These are phyloP conservation scores for Heliconius melpomene DNA, from an alignment of 1,140 invertebrate species.

Conservation along the genomic window DNA sequence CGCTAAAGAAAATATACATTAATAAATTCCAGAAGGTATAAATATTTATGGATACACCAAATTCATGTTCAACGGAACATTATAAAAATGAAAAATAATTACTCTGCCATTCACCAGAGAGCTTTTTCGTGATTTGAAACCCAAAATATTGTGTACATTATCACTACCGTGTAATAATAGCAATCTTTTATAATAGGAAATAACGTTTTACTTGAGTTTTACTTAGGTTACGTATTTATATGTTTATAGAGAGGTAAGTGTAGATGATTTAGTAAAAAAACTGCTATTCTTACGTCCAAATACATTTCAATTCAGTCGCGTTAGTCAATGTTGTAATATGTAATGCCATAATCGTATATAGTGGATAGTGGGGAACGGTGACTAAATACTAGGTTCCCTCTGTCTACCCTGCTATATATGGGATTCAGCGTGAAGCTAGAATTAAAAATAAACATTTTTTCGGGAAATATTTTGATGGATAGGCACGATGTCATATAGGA, in stretches of 20 bases:
- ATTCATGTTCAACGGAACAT: slow-evolving; percentile 7
- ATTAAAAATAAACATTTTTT: not conserved
- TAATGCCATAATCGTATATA: not conserved
- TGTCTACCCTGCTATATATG: not conserved
- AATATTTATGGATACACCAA: not conserved
- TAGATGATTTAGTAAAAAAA: too few species aligned
- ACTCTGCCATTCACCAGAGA: not conserved
- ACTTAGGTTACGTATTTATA: not conserved
- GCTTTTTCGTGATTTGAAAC: not conserved
- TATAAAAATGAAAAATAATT: slow-evolving; percentile 15
- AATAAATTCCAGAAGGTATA: not conserved
- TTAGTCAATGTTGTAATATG: too few species aligned
- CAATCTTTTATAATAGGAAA: not conserved
- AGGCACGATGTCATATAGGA: too few species aligned
- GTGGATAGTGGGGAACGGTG: not conserved
- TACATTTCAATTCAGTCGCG: too few species aligned
- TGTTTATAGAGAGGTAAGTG: not conserved
- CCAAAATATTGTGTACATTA: slow-evolving; percentile 10
- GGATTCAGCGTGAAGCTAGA: not conserved
- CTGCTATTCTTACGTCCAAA: too few species aligned
- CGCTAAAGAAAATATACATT: slow-evolving; percentile 1
- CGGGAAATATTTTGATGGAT: too few species aligned
- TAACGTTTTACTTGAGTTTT: not conserved
- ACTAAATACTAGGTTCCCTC: not conserved
- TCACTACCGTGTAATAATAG: not conserved